These are phyloP conservation scores for Steatocranus sp. DNA, from an alignment of 2,797 vertebrate species.

Conservation along the genomic window DNA sequence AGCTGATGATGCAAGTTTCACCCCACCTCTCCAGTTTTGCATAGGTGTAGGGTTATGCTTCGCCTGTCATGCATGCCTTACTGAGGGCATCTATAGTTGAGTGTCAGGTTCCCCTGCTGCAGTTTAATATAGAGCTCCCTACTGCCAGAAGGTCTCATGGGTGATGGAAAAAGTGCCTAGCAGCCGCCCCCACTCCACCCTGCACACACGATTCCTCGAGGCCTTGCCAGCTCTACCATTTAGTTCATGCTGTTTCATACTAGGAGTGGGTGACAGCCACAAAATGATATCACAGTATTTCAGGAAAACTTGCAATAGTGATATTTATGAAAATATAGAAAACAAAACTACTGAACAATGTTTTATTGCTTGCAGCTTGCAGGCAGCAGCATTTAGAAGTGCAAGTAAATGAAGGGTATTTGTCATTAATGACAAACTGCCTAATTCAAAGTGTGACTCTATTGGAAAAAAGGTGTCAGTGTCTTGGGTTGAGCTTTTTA, in stretches of 20 bases:
- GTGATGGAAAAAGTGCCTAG: conserved; percentile 17
- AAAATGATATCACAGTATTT: not conserved
- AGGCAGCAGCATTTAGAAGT: not conserved
- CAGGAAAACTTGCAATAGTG: not conserved
- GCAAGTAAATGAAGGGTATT: not conserved
- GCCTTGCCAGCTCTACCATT: not conserved
- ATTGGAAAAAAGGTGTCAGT: not conserved
- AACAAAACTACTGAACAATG: not conserved
- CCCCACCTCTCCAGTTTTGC: not conserved
- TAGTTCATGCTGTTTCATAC: not conserved
- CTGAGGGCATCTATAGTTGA: conserved; percentile 11
- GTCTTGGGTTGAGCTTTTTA: not conserved
- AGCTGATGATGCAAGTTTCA: not conserved
- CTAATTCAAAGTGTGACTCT: not conserved
- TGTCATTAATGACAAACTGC: not conserved
- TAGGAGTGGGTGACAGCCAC: not conserved
- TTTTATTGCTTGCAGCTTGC: not conserved
- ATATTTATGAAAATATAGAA: not conserved
- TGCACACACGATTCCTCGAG: not conserved
- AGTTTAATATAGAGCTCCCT: conserved; percentile 47
- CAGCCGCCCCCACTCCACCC: not conserved
- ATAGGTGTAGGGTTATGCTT: not conserved
- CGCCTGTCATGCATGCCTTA: conserved; percentile 8
- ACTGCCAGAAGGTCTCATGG: conserved; percentile 4
- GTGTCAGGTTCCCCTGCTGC: conserved; percentile 20